A percentile compares a stretch with the other conserved stretches of the same genome.
Conservation (phyloP, 2,797 vertebrate genomes). For the Spatula versicolor region DNA sequence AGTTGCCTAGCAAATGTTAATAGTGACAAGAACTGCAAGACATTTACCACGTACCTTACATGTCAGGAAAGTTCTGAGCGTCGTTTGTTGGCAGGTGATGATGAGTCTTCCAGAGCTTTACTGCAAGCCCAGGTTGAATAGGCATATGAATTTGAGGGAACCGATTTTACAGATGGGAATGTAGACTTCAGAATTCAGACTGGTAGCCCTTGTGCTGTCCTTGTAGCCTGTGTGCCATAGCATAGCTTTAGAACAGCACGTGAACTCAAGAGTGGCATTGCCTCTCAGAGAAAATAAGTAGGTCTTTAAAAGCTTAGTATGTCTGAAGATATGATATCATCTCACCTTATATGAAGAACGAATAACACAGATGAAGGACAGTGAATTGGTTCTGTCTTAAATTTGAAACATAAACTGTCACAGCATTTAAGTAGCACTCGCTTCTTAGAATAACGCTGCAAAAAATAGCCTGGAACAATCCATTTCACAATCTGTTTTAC, state of each 20-base stretch:
- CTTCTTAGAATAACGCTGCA: neutral
- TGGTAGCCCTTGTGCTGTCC: neutral
- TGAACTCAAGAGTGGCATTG: neutral
- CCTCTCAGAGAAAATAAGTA: neutral
- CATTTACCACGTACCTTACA: neutral
- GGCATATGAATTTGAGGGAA: neutral
- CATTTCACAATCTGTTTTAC: neutral
- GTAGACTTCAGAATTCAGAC: neutral
- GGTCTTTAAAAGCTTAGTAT: neutral
- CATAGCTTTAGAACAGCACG: accelerated
- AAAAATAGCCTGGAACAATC: neutral
- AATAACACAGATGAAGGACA: neutral
- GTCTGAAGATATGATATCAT: neutral
- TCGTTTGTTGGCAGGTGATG: neutral
- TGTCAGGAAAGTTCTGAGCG: neutral
- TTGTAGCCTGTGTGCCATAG: accelerated
- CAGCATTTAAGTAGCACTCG: neutral
- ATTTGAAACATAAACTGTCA: neutral
- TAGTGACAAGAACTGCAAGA: too few species aligned
- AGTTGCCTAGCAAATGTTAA: too few species aligned
- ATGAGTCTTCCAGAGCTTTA: neutral
- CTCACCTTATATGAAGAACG: neutral
- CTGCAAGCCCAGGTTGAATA: neutral
- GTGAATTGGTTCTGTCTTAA: neutral
- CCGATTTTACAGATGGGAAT: neutral